Conservation (phyloP, 2,888 invertebrate species). For the Escarpia spicata region DNA sequence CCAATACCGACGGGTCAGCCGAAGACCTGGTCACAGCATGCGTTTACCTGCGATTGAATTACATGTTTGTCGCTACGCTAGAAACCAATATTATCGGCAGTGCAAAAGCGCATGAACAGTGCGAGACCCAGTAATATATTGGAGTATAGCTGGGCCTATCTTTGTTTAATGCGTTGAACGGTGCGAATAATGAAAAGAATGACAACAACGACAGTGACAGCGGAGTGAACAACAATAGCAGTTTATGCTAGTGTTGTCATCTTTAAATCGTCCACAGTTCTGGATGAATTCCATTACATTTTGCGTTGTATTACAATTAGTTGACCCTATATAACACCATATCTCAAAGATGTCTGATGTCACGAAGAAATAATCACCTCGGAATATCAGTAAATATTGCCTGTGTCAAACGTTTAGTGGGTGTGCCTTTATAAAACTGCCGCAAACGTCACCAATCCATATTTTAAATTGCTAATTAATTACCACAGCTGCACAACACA, state of each 20-base stretch:
- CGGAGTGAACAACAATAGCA: neutral
- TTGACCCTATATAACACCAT: neutral
- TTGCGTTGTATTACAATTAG: neutral
- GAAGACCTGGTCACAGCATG: neutral
- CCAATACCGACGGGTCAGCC: neutral
- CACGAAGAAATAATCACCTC: neutral
- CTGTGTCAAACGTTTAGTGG: neutral
- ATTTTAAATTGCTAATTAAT: neutral
- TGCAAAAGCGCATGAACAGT: neutral
- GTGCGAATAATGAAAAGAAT: neutral
- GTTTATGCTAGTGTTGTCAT: no score
- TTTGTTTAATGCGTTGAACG: neutral
- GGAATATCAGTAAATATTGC: neutral
- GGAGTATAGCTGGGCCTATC: neutral
- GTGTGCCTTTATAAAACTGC: neutral
- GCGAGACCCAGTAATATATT: neutral
- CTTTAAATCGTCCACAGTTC: neutral
- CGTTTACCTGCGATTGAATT: conserved; percentile 16
- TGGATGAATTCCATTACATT: neutral
- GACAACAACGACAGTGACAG: neutral
- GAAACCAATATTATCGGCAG: neutral
- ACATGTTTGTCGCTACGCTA: neutral
- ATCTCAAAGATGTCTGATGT: neutral
- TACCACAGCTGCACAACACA: neutral
- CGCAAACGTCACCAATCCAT: neutral